Base-by-base conservation (phyloP, 1,140 invertebrate genomes). In the Megalonaias nervosa region DNA sequence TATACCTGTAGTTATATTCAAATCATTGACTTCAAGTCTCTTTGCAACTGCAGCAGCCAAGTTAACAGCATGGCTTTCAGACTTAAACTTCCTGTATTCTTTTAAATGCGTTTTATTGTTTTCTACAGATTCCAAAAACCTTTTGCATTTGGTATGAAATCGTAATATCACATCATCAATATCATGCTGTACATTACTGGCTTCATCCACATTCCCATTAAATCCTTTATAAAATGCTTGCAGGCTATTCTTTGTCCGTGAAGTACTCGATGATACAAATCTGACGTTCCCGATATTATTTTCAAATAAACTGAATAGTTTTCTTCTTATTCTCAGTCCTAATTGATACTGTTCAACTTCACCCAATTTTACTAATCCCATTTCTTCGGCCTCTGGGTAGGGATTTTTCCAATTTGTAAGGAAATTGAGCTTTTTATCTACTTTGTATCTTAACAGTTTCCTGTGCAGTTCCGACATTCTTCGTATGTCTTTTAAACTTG, bases 61-160 rank as follows among this genome's bases (percentile, higher is more conserved):
- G 71, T 92, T 88, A 75, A 91, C 90, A 89, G 95, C 93, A 82
- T 93, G 88, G 75, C 91, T 78, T 82, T 93, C 93, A 62, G 91
- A 84, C 69, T 93, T 89, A 90, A 94, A 96, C 81, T 92, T 90
- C n/a, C 90, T 88, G 86, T 92, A 91, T 90, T 96, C 94, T 84
- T 90, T 89, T 81, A 93, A 92, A 74, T 94, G 92, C 75, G 91
- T 88, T 67, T 93, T 93, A 92, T 96, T 96, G 87, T 95, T 93
- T 85, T 96, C 94, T 67, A 97, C 93, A 87, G 94, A 92, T 80
- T 91, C 91, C 21, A 84, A 66, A 77, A 85, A 89, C 57, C 83
- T 85, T 58, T 77, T 55, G 82, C 88, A 89, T 19, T 77, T 71
- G 23, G 80, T 78, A 81, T 85, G 86, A 75, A 87, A 88, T 75